Conservation (phyloP, 2,888 invertebrate species). For the Drosophila buzzatii region DNA sequence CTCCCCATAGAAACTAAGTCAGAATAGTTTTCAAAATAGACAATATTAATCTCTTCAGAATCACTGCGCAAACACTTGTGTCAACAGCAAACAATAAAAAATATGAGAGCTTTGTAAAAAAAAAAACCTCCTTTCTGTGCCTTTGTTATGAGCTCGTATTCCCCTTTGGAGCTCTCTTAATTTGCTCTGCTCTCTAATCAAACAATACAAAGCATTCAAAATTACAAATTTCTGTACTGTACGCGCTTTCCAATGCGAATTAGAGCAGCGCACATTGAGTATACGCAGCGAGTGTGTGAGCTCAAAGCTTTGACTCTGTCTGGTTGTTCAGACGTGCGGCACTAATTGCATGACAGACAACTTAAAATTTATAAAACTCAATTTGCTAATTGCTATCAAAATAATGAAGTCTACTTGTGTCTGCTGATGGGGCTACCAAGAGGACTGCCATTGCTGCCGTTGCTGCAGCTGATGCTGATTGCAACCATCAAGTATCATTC, state of each 20-base stretch:
- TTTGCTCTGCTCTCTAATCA: background rate
- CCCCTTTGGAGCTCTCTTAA: too few relatives aligned
- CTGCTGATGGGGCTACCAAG: conserved; percentile 1
- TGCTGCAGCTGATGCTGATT: conserved; percentile 67
- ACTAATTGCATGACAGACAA: conserved; percentile 69
- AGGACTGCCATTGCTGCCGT: background rate
- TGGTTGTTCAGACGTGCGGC: conserved; percentile 52
- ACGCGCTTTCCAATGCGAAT: conserved; percentile 4
- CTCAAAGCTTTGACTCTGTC: conserved; percentile 14
- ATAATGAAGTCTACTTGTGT: conserved; percentile 71
- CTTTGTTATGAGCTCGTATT: conserved; percentile 19
- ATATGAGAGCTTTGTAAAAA: background rate
- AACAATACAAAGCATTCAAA: conserved; percentile 15
- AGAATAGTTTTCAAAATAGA: background rate
- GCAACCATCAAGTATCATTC: conserved; percentile 81
- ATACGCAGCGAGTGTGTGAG: conserved; percentile 59
- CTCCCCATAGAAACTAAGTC: background rate
- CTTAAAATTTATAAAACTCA: conserved; percentile 73
- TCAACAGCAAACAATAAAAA: conserved; percentile 7
- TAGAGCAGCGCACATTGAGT: conserved; percentile 41
- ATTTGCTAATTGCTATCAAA: conserved; percentile 82
- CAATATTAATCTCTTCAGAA: background rate
- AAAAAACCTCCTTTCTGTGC: background rate
- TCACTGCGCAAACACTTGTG: conserved; percentile 6
- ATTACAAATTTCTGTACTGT: background rate